phyloP scores from a whole-genome alignment of 2,113 vertebrate species.

The Pollimyrus isidori region DNA sequence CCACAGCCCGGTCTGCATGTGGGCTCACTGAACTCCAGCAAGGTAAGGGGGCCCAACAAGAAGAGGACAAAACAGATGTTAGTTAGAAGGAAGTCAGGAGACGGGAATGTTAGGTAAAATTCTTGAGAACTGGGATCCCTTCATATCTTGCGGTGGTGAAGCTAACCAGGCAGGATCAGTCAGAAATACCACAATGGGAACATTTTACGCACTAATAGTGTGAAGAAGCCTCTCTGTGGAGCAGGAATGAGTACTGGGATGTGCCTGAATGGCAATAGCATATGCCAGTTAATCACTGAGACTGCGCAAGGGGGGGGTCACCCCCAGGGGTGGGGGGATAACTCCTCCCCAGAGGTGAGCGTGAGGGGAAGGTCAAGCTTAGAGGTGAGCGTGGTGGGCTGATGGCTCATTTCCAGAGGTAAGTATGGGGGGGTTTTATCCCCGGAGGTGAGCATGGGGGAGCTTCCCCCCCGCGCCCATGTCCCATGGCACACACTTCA shows the following conservation, averaged over 20 bases:
- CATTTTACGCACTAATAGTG: neutral
- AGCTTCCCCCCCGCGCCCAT: neutral
- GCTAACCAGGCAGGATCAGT: neutral
- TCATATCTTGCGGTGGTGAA: neutral
- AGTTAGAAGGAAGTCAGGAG: neutral
- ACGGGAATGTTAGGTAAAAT: neutral
- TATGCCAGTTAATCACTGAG: neutral
- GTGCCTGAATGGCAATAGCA: neutral
- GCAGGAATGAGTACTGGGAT: neutral
- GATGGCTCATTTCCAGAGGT: neutral
- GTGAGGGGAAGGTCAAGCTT: neutral
- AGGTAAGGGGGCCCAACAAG: neutral
- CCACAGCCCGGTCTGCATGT: neutral
- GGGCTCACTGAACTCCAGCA: neutral
- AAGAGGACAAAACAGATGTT: neutral
- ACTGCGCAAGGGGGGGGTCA: neutral
- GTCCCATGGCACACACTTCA: neutral
- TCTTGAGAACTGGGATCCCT: neutral
- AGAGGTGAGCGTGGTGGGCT: neutral
- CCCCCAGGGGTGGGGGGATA: neutral
- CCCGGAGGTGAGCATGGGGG: neutral
- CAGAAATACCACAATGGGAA: neutral
- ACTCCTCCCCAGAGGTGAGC: neutral
- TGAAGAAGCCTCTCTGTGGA: neutral
- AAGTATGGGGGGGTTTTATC: neutral